Evolutionary conservation across 1,140 invertebrate species (phyloP).

Genomic region (Magallana ariakensis): DNA sequence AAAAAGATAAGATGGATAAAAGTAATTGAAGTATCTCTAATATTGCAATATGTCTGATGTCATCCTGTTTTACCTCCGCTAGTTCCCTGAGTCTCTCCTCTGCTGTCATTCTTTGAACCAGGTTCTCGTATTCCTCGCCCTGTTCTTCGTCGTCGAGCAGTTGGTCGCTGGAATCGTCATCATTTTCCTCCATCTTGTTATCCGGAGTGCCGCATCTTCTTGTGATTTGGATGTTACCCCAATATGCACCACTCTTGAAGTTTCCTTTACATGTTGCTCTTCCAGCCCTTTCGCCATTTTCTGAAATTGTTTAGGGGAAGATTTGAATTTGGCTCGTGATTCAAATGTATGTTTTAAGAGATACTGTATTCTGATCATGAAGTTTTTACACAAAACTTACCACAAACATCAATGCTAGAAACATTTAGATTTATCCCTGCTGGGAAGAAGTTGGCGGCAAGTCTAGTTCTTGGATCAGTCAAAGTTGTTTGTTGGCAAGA

Average conservation of each 20-base stretch:
- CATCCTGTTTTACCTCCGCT: constrained; percentile 62
- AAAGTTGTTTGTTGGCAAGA: constrained; percentile 55
- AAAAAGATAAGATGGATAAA: not conserved
- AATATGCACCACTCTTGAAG: constrained; percentile 61
- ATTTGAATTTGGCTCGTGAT: not conserved
- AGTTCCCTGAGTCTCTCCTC: constrained; percentile 60
- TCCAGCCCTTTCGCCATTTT: constrained; percentile 59
- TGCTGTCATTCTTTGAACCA: constrained; percentile 50
- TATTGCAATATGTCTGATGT: too few relatives aligned
- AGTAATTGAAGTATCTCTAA: not conserved
- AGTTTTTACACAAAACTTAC: constrained; percentile 49
- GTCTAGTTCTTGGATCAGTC: constrained; percentile 47
- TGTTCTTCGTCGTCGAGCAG: constrained; percentile 24
- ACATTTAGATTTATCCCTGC: constrained; percentile 53
- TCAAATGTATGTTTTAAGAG: too few relatives aligned
- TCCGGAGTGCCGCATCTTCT: constrained; percentile 43
- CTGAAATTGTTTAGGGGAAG: not conserved
- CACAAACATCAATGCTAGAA: constrained; percentile 63
- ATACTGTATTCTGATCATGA: too few relatives aligned
- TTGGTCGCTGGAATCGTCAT: constrained; percentile 46
- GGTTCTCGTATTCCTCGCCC: constrained; percentile 46
- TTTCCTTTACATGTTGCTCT: constrained; percentile 66
- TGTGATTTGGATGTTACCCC: constrained; percentile 55
- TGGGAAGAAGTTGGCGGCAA: constrained; percentile 54
- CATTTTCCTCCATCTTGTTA: constrained; percentile 17